Evolutionary conservation across 2,888 invertebrate genomes (phyloP), one percentile per base, ranked within the genome.

Genomic region (Uropetala carovei): DNA sequence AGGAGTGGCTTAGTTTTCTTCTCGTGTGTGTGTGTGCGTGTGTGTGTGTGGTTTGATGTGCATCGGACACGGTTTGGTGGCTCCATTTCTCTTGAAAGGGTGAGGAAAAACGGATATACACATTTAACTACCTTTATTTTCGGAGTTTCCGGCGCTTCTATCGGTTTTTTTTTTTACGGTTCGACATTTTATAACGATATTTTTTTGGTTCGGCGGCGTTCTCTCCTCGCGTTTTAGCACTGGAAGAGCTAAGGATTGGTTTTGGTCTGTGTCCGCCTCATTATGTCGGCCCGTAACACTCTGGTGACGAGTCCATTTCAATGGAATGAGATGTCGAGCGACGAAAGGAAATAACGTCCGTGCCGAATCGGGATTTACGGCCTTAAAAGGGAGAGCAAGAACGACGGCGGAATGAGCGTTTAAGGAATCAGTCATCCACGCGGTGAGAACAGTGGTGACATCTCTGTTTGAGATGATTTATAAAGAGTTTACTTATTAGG

Each of bases 381-480:
- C 27, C 75, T 75, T 75, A 27, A 27, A 27, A 75, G 75, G 75
- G 1, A 13, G 10, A 22, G 75, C 22, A 27, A 27, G 75, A 75
- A 22, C 27, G 75, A 14, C 75, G 75, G 75, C 7, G 22, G 75
- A 75, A 27, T 27, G 22, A 13, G 75, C 75, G 22, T 22, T 75
- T 75, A 75, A 75, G 75, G 75, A 13, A 75, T 22, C 75, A 22
- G 22, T 75, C 75, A 75, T 75, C 75, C 75, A 75, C 75, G 75
- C 11, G 75, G 22, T 5, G 68, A 22, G 11, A 68, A 27, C 22
- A 27, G 68, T n/a, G 68, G 75, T 75, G 75, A 75, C 75, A 75
- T 27, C 75, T 75, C 75, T 75, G 22, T 75, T 75, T 75, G 75
- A 75, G 75, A 75, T 75, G 75, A 75, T 75, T 75, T 75, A 75